Percentiles rank a stretch among this genome's conserved stretches.
phyloP scores from a whole-genome alignment of 2,888 invertebrate genomes.

The Copidosoma aretas region DNA sequence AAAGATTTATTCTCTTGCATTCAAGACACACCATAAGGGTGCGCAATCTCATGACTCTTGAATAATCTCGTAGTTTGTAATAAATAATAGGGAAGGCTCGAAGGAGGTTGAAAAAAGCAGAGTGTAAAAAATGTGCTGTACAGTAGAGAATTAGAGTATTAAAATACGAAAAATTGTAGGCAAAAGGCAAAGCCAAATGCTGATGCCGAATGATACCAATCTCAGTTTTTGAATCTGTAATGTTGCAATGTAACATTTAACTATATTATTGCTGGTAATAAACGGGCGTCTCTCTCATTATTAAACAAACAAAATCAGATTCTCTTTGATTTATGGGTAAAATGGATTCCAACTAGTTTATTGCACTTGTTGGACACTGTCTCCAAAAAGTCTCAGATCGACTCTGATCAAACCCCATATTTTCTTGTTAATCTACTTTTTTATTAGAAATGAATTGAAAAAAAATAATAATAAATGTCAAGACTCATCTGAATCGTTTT shows the following conservation, averaged over 20 bases:
- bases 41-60: conserved; percentile 62
- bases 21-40: conserved; percentile 43
- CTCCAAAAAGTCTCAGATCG: conserved; percentile 22
- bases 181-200: conserved; percentile 32
- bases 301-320: conserved; percentile 30
- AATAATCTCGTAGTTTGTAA: conserved; percentile 60
- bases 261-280: conserved; percentile 47
- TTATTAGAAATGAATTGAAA: conserved; percentile 18
- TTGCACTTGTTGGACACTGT: conserved; percentile 22
- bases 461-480: background rate
- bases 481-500: conserved; percentile 20
- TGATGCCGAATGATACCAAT: conserved; percentile 60
- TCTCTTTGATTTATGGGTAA: conserved; percentile 35
- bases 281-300: conserved; percentile 30
- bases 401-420: conserved; percentile 10
- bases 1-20: conserved; percentile 2
- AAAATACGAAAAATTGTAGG: conserved; percentile 43
- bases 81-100: conserved; percentile 50
- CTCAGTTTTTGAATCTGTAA: conserved; percentile 62
- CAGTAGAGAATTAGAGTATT: conserved; percentile 61
- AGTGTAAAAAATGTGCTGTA: conserved; percentile 61
- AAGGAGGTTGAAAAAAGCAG: conserved; percentile 41
- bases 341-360: conserved; percentile 13
- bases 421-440: conserved; percentile 34
- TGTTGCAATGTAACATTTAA: conserved; percentile 59